Evolutionary conservation across 1,140 invertebrate genomes (phyloP).

Genomic region (Zeugodacus cucurbitae): DNA sequence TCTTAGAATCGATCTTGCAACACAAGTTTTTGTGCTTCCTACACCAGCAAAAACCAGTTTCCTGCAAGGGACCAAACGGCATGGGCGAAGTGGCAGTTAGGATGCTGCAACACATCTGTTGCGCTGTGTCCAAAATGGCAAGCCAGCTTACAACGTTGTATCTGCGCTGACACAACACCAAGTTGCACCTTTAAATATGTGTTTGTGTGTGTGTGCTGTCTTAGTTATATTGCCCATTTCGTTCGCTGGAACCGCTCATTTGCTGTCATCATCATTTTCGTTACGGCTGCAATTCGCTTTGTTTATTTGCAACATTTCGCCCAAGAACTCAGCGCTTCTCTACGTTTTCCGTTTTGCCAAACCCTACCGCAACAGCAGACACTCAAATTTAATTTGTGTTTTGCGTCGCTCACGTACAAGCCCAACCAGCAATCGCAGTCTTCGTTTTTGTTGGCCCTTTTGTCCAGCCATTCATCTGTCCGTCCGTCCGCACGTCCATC

Average conservation of each 20-base stretch:
- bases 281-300: background rate
- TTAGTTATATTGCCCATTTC: background rate
- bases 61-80: background rate
- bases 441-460: background rate
- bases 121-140: background rate
- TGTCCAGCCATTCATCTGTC: background rate
- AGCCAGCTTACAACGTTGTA: background rate
- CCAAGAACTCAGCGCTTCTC: background rate
- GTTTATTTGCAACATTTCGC: background rate
- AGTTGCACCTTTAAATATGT: background rate
- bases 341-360: background rate
- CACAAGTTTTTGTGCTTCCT: slow-evolving; percentile 28
- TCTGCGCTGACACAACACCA: background rate
- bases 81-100: background rate
- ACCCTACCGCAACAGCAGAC: background rate
- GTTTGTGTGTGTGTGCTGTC: background rate
- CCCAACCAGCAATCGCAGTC: background rate
- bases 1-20: slow-evolving; percentile 33
- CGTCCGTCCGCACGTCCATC: background rate
- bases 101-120: background rate
- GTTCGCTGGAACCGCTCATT: slow-evolving; percentile 1
- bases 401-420: background rate
- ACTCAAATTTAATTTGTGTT: slow-evolving; percentile 39
- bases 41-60: slow-evolving; percentile 19
- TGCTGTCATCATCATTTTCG: slow-evolving; percentile 39